A percentile compares a stretch with the other conserved stretches of the same genome.
phyloP scores from a whole-genome alignment of 2,797 vertebrate genomes.

The Phrynocephalus vlangalii region DNA sequence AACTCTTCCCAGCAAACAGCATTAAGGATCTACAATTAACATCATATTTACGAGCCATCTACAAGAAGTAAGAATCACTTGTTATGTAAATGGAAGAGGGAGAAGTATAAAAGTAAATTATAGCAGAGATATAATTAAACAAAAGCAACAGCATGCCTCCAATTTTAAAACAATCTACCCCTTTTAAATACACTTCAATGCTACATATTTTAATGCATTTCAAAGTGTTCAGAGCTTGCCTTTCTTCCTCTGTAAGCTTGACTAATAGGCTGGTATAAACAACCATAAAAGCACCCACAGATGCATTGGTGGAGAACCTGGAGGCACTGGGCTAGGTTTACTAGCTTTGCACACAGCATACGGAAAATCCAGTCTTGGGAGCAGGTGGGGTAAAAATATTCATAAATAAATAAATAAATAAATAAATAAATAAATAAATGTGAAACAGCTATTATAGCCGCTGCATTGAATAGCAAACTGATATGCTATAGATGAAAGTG shows the following conservation, averaged over 20 bases:
- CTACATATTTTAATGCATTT: neutral
- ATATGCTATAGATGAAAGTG: neutral
- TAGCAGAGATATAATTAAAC: constrained; percentile 25
- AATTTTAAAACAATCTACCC: constrained; percentile 1
- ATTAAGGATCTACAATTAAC: neutral
- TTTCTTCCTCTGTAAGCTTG: neutral
- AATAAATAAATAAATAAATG: neutral
- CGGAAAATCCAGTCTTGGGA: neutral
- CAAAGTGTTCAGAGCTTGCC: neutral
- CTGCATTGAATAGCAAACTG: neutral
- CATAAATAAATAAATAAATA: too few species aligned
- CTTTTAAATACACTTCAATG: constrained; percentile 24
- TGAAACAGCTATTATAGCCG: neutral
- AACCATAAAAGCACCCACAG: neutral
- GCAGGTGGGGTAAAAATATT: neutral
- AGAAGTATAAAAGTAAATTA: constrained; percentile 12
- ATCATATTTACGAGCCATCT: neutral
- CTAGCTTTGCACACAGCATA: neutral
- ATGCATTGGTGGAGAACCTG: neutral
- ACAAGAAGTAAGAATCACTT: neutral
- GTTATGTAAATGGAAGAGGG: neutral
- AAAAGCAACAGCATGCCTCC: neutral
- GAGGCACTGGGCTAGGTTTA: neutral
- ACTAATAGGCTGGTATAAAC: constrained; percentile 7
- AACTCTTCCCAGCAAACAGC: neutral